Evolutionary conservation across 2,888 invertebrate species (phyloP).

Genomic region (Nezara viridula): DNA sequence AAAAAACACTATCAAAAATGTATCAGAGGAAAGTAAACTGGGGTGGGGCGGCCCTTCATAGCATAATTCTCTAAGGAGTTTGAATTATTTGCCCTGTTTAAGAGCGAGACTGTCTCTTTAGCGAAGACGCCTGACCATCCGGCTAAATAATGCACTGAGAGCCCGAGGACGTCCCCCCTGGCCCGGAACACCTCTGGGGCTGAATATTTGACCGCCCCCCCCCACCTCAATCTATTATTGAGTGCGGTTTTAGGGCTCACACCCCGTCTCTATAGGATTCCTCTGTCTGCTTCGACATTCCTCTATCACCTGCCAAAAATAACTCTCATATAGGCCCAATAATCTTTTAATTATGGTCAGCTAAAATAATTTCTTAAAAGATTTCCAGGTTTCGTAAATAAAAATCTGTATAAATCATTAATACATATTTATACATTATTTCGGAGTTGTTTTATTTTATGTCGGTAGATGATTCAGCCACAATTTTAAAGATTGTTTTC

Average conservation of each 20-base stretch:
- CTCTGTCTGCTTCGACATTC: not conserved
- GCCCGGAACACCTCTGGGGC: not conserved
- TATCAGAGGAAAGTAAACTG: conserved; percentile 58
- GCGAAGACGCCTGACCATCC: conserved; percentile 30
- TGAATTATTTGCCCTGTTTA: conserved; percentile 53
- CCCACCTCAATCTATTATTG: not conserved
- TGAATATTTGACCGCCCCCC: conserved; percentile 20
- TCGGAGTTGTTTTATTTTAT: no score
- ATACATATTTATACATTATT: no score
- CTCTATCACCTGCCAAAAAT: not conserved
- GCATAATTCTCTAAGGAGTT: conserved; percentile 56
- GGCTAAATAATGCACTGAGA: conserved; percentile 1
- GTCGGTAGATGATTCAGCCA: no score
- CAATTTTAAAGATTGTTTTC: no score
- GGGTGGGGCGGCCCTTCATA: conserved; percentile 31
- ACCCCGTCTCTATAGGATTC: conserved; percentile 3
- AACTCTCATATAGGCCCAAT: not conserved
- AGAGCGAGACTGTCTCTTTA: conserved; percentile 23
- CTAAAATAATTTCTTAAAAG: no score
- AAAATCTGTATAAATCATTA: no score
- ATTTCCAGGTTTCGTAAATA: no score
- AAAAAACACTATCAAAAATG: conserved; percentile 58
- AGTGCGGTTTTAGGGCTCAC: conserved; percentile 38
- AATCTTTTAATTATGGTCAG: no score
- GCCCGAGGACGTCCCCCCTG: conserved; percentile 12